Percentiles rank a stretch among this genome's conserved stretches.
phyloP scores from a whole-genome alignment of 2,113 vertebrate species.

The Vulpes ferrilata region DNA sequence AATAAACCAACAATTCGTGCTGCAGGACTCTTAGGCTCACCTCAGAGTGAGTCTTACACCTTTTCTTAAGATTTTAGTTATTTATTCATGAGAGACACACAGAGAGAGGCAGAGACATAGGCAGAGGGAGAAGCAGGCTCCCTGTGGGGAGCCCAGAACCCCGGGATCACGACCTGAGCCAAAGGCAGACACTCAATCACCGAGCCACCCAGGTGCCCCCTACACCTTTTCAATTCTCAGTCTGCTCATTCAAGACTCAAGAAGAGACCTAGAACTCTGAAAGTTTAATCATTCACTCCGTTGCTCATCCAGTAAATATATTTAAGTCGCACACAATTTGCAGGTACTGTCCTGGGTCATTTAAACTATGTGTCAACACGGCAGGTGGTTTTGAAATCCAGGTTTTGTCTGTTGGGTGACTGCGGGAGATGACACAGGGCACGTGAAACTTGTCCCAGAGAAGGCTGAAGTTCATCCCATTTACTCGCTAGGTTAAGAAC shows the following conservation, averaged over 20 bases:
- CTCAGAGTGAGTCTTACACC: not conserved
- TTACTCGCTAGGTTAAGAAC: not conserved
- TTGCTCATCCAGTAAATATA: not conserved
- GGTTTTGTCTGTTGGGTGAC: not conserved
- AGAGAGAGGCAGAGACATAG: too few relatives aligned
- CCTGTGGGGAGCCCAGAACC: too few relatives aligned
- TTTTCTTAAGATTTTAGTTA: not conserved
- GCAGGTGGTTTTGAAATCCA: conserved; percentile 15
- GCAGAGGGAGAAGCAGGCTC: too few relatives aligned
- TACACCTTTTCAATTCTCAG: not conserved
- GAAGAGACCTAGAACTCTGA: not conserved
- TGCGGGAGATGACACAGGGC: not conserved
- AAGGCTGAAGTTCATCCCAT: not conserved
- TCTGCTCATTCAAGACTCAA: not conserved
- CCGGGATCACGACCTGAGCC: too few relatives aligned
- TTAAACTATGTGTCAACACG: not conserved
- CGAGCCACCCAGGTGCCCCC: too few relatives aligned
- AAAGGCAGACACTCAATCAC: too few relatives aligned
- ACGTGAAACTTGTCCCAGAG: not conserved
- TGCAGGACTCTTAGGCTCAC: not conserved
- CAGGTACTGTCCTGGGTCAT: not conserved
- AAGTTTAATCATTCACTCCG: not conserved
- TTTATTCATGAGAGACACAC: too few relatives aligned
- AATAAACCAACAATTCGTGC: conserved; percentile 4
- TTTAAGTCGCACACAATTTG: not conserved